Base-by-base conservation (phyloP, 2,888 invertebrate genomes). In the Leptinotarsa tumamoca region DNA sequence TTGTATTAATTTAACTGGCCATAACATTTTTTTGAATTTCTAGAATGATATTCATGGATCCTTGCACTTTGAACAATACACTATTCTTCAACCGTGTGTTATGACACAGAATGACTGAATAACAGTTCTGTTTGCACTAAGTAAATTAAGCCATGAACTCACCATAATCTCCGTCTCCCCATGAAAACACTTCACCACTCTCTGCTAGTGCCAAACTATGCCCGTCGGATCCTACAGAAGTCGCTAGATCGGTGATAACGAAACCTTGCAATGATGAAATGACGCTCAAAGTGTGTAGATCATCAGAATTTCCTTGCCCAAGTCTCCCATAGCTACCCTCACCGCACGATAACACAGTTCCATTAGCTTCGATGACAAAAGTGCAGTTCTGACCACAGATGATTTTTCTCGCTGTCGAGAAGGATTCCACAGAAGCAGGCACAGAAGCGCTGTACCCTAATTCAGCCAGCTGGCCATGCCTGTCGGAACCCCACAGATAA, bases 141-240 rank as follows among this genome's bases (percentile, higher is more conserved):
- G 43, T 43, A 43, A 43, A 10, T 43, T 3, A 43, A 43, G 10
- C 0, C 43, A 43, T 43, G 43, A 7, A 86, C 86, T 92, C 92
- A 13, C 92, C 92, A 84, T 92, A 92, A 85, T 92, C 92, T 0
- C 92, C 92, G 83, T 92, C 92, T 14, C 92, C 92, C 92, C 92
- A 92, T 23, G 91, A 91, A 84, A 92, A 92, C 15, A 92, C 92
- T 85, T 92, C 92, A 0, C 93, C 93, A 82, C 91, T 92, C 86
- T 92, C 92, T 0, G 92, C 91, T 70, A 93, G 83, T 1, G 92
- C 92, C 81, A 93, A 86, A 83, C 91, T 91, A 85, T 93, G 93
- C 1, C 92, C 92, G 85, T 93, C 93, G 1, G 92, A 91, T 2
- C 92, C 92, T 73, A 91, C 91, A 0, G 92, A 92, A 0, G 92